These are phyloP conservation scores for Holacanthus passer DNA, from an alignment of 2,113 vertebrate species.

Conservation along the genomic window DNA sequence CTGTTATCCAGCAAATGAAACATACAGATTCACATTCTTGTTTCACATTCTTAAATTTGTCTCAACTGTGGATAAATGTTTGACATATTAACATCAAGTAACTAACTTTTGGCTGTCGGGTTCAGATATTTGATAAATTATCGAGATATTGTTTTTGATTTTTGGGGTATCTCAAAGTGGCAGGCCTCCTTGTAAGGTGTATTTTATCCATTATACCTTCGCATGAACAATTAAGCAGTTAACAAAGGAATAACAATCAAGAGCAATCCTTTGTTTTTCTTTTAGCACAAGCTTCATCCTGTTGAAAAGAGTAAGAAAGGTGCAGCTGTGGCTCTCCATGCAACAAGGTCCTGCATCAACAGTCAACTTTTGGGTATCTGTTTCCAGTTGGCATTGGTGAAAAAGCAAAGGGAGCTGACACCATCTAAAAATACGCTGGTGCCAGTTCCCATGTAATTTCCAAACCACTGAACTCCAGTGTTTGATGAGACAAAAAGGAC, in stretches of 20 bases:
- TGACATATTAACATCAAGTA: background rate
- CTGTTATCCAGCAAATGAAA: background rate
- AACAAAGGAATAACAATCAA: background rate
- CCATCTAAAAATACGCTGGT: constrained; percentile 17
- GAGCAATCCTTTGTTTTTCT: background rate
- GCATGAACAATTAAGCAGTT: background rate
- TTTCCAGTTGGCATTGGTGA: constrained; percentile 20
- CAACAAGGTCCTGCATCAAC: constrained; percentile 22
- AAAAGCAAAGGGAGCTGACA: constrained; percentile 6
- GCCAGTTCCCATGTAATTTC: background rate
- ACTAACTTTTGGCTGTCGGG: background rate
- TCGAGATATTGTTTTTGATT: background rate
- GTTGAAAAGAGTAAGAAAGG: background rate
- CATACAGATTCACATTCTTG: background rate
- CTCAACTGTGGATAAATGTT: background rate
- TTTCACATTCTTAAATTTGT: background rate
- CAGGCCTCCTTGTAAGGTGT: too few relatives aligned
- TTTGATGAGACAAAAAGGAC: background rate
- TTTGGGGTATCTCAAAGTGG: background rate
- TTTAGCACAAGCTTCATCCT: background rate
- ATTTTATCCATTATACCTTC: background rate
- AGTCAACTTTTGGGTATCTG: constrained; percentile 20
- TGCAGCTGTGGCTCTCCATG: constrained; percentile 1
- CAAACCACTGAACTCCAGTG: background rate
- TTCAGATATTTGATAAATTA: background rate